These are phyloP conservation scores for Drosophila mayri DNA, from an alignment of 1,140 invertebrate genomes.

Conservation along the genomic window DNA sequence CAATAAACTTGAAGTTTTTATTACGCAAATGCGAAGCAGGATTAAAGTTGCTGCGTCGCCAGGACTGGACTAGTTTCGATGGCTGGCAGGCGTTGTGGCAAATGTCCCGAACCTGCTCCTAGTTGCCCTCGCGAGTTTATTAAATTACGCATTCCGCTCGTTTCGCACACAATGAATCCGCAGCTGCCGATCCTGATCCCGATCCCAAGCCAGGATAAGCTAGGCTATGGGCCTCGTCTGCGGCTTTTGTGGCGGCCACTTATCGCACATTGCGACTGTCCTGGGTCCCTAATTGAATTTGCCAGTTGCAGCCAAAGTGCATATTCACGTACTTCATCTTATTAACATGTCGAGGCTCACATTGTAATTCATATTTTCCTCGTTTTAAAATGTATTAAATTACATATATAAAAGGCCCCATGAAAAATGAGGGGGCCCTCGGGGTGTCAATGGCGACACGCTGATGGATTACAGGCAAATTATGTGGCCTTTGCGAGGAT, in stretches of 20 bases:
- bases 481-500: slow-evolving; percentile 41
- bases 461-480: slow-evolving; percentile 80
- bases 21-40: slow-evolving; percentile 47
- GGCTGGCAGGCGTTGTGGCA: slow-evolving; percentile 61
- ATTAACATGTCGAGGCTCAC: slow-evolving; percentile 76
- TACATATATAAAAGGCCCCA: slow-evolving; percentile 35
- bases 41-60: slow-evolving; percentile 49
- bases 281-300: slow-evolving; percentile 70
- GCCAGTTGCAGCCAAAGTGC: slow-evolving; percentile 36
- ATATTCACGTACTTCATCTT: slow-evolving; percentile 70
- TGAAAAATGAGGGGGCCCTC: slow-evolving; percentile 31
- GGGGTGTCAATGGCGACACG: slow-evolving; percentile 62
- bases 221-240: slow-evolving; percentile 34
- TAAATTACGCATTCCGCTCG: slow-evolving; percentile 77
- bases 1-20: slow-evolving; percentile 79
- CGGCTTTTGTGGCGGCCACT: slow-evolving; percentile 62
- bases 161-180: slow-evolving; percentile 72
- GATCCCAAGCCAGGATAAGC: slow-evolving; percentile 50
- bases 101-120: slow-evolving; percentile 43
- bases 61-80: slow-evolving; percentile 45
- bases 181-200: slow-evolving; percentile 23
- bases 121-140: slow-evolving; percentile 56
- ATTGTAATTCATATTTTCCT: slow-evolving; percentile 66
- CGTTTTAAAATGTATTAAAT: slow-evolving; percentile 23
- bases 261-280: slow-evolving; percentile 58